These are phyloP conservation scores for Geothlypis trichas DNA, from an alignment of 2,113 vertebrate species.

Conservation along the genomic window DNA sequence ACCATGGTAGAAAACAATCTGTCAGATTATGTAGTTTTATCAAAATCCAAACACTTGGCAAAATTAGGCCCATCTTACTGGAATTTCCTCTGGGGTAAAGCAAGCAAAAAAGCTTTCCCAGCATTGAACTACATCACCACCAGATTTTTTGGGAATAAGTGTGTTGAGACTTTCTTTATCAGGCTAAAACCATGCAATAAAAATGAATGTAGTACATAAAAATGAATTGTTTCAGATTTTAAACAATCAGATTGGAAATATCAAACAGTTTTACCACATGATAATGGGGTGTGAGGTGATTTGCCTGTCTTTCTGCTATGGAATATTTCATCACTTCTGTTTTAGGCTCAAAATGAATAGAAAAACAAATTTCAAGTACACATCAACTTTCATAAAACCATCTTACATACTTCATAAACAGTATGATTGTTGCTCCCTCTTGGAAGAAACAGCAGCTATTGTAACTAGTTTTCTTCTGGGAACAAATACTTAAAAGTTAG, in stretches of 20 bases:
- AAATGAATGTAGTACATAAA: neutral
- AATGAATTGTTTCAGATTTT: neutral
- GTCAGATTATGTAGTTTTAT: neutral
- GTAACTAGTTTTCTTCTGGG: neutral
- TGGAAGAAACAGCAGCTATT: neutral
- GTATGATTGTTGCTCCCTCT: neutral
- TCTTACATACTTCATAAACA: neutral
- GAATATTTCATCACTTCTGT: constrained; percentile 1
- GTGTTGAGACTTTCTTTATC: neutral
- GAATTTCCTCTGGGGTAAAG: neutral
- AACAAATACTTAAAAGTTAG: neutral
- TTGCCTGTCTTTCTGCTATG: neutral
- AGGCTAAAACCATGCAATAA: neutral
- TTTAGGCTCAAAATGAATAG: neutral
- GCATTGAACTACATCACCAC: neutral
- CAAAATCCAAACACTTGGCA: neutral
- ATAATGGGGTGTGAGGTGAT: neutral
- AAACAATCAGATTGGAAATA: neutral
- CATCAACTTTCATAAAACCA: neutral
- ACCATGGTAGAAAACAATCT: neutral
- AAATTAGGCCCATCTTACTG: neutral
- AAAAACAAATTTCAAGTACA: neutral
- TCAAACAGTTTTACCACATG: neutral
- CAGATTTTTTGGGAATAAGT: neutral
- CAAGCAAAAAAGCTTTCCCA: neutral